Evolutionary conservation across 2,113 vertebrate species (phyloP), one percentile per base, ranked within the genome.

Genomic region (Notarius lentiginosus): DNA sequence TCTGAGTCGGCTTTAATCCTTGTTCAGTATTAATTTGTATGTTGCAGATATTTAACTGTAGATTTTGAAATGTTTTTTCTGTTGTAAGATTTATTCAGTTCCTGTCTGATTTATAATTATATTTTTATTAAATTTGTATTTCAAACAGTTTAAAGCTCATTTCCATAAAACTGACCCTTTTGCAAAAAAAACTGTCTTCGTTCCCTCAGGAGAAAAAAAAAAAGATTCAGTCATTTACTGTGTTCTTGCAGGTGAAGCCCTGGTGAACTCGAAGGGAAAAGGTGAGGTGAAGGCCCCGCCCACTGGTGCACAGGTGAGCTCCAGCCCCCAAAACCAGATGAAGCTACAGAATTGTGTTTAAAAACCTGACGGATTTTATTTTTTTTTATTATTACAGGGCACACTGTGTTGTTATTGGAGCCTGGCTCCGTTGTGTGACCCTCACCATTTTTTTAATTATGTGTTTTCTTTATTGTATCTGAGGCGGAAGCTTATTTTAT

Each of bases 161-260:
- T 63, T 63, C 61, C 22, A 10, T 24, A 63, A 63, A n/a, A 63
- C 3, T 11, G 4, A 20, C 15, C 18, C 20, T 60, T 60, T 65
- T 4, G 9, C 2, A 17, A 27, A n/a, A n/a, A 66, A 66, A 10
- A 66, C 18, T 17, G 0, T 22, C 30, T 11, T 70, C 6, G 18
- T 41, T 72, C 30, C 27, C 12, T 27, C 12, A 15, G 18, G 17
- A 41, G 18, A 22, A 60, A 53, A 58, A 22, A 60, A 53, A 53
- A 53, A 53, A 53, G 18, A 49, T 76, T 47, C 20, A 20, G 18
- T 20, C 1, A 4, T 56, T 83, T 49, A 84, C 73, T 91, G 68
- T 84, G 79, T 83, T 92, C 15, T 88, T 87, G 56, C 93, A 95
- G 95, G 91, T 84, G 90, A 92, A 80, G n/a, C 88, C 30, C 84